Percentiles rank a stretch among this genome's conserved stretches.
Conservation (phyloP, 1,140 invertebrate genomes). For the Drosophila paulistorum region DNA sequence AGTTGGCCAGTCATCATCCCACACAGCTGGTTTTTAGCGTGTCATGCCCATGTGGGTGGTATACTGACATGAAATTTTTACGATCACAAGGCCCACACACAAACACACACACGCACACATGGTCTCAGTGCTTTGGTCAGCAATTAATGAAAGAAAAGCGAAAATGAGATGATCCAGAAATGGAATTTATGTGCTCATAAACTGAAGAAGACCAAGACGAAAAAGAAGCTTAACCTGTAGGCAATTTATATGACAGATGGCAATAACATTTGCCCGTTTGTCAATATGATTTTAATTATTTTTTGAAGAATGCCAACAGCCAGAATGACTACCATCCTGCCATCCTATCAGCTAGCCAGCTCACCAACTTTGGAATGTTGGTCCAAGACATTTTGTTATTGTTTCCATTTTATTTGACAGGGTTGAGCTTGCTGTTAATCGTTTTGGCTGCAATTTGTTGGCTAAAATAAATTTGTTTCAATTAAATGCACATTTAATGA, state of each 20-base stretch:
- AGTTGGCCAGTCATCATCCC: background rate
- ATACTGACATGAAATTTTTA: constrained; percentile 62
- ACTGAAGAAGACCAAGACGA: background rate
- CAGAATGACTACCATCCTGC: too few species aligned
- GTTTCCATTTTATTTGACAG: constrained; percentile 7
- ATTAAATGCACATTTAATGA: constrained; percentile 45
- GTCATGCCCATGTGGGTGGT: constrained; percentile 13
- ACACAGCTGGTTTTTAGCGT: constrained; percentile 7
- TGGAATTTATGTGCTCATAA: constrained; percentile 41
- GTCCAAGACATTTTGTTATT: background rate
- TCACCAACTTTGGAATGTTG: background rate
- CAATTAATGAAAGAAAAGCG: constrained; percentile 59
- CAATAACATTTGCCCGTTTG: background rate
- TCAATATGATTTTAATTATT: constrained; percentile 11
- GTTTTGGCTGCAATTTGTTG: constrained; percentile 14
- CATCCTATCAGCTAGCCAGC: too few species aligned
- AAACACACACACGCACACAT: background rate
- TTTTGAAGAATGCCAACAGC: background rate
- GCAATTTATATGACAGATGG: constrained; percentile 12
- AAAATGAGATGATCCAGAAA: constrained; percentile 6
- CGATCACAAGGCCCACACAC: constrained; percentile 55
- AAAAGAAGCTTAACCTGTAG: background rate
- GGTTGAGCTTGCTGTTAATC: constrained; percentile 22
- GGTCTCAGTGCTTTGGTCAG: constrained; percentile 4
- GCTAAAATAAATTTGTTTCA: constrained; percentile 37